Conservation (phyloP, 2,113 vertebrate genomes). For the Entomyzon cyanotis region DNA sequence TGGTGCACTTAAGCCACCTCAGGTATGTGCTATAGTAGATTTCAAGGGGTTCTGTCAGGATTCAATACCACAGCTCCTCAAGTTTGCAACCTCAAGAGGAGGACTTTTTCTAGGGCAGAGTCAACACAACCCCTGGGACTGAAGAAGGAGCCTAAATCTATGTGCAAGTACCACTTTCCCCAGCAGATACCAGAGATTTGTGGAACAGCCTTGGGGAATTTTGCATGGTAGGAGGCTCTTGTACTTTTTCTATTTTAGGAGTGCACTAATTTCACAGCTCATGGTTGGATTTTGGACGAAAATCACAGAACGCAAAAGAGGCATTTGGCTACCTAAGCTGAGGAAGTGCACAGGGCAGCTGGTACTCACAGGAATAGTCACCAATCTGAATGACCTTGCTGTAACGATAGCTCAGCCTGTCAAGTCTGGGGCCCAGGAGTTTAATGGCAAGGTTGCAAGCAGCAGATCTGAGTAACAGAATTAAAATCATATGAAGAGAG, state of each 20-base stretch:
- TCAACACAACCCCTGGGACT: background rate
- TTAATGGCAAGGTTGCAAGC: slow-evolving; percentile 82
- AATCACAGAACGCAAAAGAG: background rate
- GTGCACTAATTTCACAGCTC: background rate
- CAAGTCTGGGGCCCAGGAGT: slow-evolving; percentile 75
- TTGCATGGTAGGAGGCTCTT: background rate
- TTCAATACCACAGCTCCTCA: background rate
- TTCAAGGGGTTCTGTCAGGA: background rate
- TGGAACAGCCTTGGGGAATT: background rate
- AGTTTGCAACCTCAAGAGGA: background rate
- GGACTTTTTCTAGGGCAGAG: background rate
- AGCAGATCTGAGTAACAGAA: slow-evolving; percentile 70
- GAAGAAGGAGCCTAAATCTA: background rate
- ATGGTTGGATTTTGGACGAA: background rate
- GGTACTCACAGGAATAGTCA: slow-evolving; percentile 75
- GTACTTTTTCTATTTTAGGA: background rate
- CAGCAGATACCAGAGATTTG: background rate
- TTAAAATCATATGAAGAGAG: background rate
- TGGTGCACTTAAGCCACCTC: background rate
- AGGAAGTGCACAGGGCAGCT: background rate
- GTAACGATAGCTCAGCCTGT: slow-evolving; percentile 75
- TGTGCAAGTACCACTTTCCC: background rate
- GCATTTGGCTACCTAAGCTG: background rate
- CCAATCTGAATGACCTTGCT: slow-evolving; percentile 80
- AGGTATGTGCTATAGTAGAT: background rate